These are phyloP conservation scores for Elaeidobius kamerunicus DNA, from an alignment of 2,888 invertebrate genomes.

Conservation along the genomic window DNA sequence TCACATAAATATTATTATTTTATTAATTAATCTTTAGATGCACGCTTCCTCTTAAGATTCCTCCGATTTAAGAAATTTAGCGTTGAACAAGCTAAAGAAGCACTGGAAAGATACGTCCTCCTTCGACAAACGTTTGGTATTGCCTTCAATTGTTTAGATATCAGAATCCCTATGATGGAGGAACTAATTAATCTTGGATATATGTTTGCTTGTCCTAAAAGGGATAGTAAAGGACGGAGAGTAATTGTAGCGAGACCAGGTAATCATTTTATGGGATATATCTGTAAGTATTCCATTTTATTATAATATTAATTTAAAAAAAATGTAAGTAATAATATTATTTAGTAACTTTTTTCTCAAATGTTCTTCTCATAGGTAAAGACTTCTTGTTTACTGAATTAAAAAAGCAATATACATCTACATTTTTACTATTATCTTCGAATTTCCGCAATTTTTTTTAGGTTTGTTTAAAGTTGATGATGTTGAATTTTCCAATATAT, in stretches of 20 bases:
- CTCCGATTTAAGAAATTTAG: constrained; percentile 79
- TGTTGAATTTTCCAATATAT: too few species aligned
- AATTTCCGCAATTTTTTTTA: too few species aligned
- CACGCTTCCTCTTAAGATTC: constrained; percentile 69
- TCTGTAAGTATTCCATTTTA: not conserved
- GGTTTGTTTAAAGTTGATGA: too few species aligned
- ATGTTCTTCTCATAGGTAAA: too few species aligned
- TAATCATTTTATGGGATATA: constrained; percentile 43
- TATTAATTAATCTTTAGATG: constrained; percentile 56
- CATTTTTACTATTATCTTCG: too few species aligned
- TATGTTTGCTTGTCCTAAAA: constrained; percentile 73
- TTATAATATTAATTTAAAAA: too few species aligned
- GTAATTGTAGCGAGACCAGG: constrained; percentile 76
- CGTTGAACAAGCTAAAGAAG: constrained; percentile 74
- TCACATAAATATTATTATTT: too few species aligned
- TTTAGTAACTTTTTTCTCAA: too few species aligned
- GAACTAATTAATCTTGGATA: constrained; percentile 72
- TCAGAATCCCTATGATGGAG: constrained; percentile 65
- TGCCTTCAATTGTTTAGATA: constrained; percentile 71
- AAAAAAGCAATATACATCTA: too few species aligned
- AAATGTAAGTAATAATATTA: too few species aligned
- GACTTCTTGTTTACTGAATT: too few species aligned
- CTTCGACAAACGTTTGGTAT: constrained; percentile 74
- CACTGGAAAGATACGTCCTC: constrained; percentile 72
- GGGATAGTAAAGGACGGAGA: constrained; percentile 69